Conservation (phyloP, 2,888 invertebrate genomes). For the Subacronicta megacephala region DNA sequence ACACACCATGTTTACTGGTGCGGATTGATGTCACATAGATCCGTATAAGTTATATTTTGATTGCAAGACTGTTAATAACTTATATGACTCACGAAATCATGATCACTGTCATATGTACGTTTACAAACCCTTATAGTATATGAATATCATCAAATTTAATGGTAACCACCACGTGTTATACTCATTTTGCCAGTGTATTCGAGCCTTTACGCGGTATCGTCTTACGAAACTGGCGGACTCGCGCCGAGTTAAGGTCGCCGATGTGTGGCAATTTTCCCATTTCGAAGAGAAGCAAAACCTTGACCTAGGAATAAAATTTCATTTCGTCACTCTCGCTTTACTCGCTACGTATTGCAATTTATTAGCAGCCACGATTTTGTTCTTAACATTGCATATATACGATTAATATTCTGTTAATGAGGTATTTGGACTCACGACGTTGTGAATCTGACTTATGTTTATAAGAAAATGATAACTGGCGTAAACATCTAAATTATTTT, state of each 20-base stretch:
- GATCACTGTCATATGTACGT: constrained; percentile 14
- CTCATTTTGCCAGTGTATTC: constrained; percentile 57
- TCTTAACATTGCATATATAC: constrained; percentile 35
- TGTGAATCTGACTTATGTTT: constrained; percentile 39
- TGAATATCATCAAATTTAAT: constrained; percentile 17
- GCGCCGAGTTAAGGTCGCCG: constrained; percentile 83
- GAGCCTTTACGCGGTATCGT: constrained; percentile 67
- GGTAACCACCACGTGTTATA: constrained; percentile 33
- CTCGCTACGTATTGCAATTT: constrained; percentile 73
- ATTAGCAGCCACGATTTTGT: constrained; percentile 52
- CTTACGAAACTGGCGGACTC: constrained; percentile 81
- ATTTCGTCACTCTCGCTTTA: constrained; percentile 79
- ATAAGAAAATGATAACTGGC: constrained; percentile 17
- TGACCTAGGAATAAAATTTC: constrained; percentile 87
- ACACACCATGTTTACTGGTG: constrained; percentile 24
- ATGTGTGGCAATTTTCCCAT: constrained; percentile 89
- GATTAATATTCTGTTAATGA: constrained; percentile 26
- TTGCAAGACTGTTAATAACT: constrained; percentile 33
- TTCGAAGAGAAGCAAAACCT: constrained; percentile 87
- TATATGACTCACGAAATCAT: constrained; percentile 29
- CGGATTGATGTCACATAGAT: constrained; percentile 25
- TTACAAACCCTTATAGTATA: constrained; percentile 27
- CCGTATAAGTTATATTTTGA: constrained; percentile 28
- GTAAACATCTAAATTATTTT: constrained; percentile 17
- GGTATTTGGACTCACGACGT: constrained; percentile 23